These are phyloP conservation scores for Neelides sp. DNA, from an alignment of 1,140 invertebrate species.

Conservation along the genomic window DNA sequence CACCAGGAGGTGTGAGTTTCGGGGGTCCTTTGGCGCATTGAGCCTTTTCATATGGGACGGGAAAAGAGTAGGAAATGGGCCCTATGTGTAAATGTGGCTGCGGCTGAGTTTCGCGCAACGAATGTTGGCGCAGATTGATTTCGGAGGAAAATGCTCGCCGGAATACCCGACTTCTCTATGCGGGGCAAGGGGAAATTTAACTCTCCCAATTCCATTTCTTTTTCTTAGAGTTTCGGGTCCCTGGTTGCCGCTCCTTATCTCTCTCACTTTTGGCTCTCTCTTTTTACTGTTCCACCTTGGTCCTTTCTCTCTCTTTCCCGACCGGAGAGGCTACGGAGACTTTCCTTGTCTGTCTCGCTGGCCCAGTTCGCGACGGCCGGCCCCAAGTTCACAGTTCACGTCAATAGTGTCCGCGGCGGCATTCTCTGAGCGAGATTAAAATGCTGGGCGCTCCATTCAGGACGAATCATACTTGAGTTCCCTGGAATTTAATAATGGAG, in stretches of 20 bases:
- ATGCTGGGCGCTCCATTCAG: too few relatives aligned
- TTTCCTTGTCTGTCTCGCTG: constrained; percentile 3
- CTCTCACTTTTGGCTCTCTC: constrained; percentile 4
- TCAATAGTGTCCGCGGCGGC: too few relatives aligned
- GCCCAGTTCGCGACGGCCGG: constrained; percentile 6
- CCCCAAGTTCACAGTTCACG: constrained; percentile 1
- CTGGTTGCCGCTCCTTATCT: constrained; percentile 3
- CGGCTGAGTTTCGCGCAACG: constrained; percentile 23
- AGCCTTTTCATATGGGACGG: too few relatives aligned
- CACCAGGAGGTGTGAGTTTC: too few relatives aligned
- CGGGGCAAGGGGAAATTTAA: constrained; percentile 12
- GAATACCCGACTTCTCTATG: constrained; percentile 5
- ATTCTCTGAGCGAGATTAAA: too few relatives aligned
- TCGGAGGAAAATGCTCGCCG: constrained; percentile 11
- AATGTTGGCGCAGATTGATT: constrained; percentile 23
- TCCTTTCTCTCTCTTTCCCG: background rate
- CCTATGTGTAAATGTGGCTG: constrained; percentile 12
- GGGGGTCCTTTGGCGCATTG: too few relatives aligned
- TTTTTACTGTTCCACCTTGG: constrained; percentile 2
- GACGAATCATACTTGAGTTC: too few relatives aligned
- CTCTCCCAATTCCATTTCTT: constrained; percentile 7
- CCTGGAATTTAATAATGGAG: too few relatives aligned
- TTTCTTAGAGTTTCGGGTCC: constrained; percentile 5
- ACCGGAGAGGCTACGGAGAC: too few relatives aligned
- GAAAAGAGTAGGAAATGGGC: too few relatives aligned